Conservation (phyloP, 2,797 vertebrate species). For the Chromis chromis region DNA sequence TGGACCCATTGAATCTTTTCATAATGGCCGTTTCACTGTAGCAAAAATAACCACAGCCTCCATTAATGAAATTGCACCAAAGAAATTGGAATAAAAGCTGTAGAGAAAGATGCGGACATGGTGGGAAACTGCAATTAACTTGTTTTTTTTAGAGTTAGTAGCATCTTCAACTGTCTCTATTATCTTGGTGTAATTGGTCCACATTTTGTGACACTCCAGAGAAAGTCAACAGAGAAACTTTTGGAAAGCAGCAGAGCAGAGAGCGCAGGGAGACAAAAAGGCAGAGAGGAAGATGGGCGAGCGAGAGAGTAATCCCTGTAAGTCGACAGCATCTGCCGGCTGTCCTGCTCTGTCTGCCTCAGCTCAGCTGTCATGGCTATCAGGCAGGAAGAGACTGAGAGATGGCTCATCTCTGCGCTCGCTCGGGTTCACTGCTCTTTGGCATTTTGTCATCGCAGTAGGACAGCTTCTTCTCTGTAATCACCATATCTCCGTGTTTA, state of each 20-base stretch:
- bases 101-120: background rate
- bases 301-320: constrained; percentile 51
- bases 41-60: constrained; percentile 48
- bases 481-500: constrained; percentile 6
- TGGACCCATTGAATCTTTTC: constrained; percentile 49
- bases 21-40: constrained; percentile 36
- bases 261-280: constrained; percentile 12
- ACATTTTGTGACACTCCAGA: constrained; percentile 4
- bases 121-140: constrained; percentile 3
- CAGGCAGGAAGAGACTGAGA: constrained; percentile 59
- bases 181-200: background rate
- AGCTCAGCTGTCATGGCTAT: constrained; percentile 67
- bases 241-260: constrained; percentile 14
- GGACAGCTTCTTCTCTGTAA: constrained; percentile 10
- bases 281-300: constrained; percentile 35
- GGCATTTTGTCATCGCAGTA: constrained; percentile 36
- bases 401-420: constrained; percentile 28
- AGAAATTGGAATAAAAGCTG: constrained; percentile 15
- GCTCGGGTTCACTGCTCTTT: constrained; percentile 35
- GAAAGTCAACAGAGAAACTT: constrained; percentile 11
- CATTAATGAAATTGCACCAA: background rate
- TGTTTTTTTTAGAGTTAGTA: background rate
- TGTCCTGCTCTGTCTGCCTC: constrained; percentile 65
- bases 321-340: constrained; percentile 63
- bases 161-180: background rate